Conservation (phyloP, 2,113 vertebrate species). For the Bostrychus sinensis region DNA sequence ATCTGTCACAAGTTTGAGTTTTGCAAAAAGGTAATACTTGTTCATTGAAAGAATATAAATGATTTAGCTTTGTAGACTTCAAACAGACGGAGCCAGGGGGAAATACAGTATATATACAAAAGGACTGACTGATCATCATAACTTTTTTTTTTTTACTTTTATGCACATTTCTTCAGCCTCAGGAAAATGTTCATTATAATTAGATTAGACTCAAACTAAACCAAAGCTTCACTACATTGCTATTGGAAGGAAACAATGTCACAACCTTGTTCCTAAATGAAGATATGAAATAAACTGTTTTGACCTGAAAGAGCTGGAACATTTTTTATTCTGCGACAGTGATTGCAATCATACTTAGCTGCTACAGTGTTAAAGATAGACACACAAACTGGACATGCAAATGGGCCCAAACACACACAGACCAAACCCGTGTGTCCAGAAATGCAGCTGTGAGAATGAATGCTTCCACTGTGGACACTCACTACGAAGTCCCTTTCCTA, state of each 20-base stretch:
- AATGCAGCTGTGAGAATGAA: constrained; percentile 78
- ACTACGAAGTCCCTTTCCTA: constrained; percentile 63
- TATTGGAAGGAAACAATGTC: constrained; percentile 46
- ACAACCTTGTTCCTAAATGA: constrained; percentile 37
- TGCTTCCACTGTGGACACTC: constrained; percentile 72
- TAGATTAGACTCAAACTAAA: constrained; percentile 35
- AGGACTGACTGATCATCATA: too few relatives aligned
- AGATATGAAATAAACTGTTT: constrained; percentile 47
- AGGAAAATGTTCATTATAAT: constrained; percentile 46
- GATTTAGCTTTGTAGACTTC: constrained; percentile 8
- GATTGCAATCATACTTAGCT: constrained; percentile 72
- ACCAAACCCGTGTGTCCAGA: constrained; percentile 59
- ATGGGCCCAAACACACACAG: constrained; percentile 41
- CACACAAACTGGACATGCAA: constrained; percentile 36
- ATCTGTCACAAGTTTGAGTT: background rate
- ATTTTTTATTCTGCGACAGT: constrained; percentile 67
- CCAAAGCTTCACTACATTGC: constrained; percentile 31
- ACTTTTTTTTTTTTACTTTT: too few relatives aligned
- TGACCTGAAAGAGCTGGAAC: constrained; percentile 41
- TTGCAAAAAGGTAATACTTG: background rate
- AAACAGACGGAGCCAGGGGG: constrained; percentile 21
- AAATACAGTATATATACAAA: constrained; percentile 25
- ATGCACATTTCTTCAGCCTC: constrained; percentile 17
- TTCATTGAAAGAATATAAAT: background rate
- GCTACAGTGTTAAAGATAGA: constrained; percentile 48